Conservation (phyloP, 2,797 vertebrate genomes). For the Myotis planiceps region DNA sequence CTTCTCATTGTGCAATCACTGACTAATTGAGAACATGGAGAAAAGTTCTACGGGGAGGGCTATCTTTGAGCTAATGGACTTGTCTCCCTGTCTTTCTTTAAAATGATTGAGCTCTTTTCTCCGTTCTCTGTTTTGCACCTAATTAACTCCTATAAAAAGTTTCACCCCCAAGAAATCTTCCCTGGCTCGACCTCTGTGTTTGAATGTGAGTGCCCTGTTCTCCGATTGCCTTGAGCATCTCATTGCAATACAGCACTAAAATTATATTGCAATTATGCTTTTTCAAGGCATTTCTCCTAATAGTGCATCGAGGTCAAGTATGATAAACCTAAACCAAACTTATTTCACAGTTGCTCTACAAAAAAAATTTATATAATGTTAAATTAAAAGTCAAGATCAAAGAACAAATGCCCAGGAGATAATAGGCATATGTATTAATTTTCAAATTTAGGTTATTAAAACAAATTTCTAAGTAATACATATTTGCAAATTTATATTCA, state of each 20-base stretch:
- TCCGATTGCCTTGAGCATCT: not conserved
- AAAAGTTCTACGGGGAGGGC: accelerated
- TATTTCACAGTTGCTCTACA: not conserved
- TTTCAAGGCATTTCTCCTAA: not conserved
- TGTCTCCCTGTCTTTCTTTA: not conserved
- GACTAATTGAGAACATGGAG: not conserved
- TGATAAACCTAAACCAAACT: not conserved
- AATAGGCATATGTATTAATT: not conserved
- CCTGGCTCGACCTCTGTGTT: not conserved
- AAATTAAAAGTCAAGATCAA: not conserved
- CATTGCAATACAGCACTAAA: not conserved
- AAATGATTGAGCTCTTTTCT: not conserved
- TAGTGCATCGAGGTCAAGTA: not conserved
- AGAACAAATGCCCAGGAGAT: not conserved
- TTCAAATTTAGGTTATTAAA: not conserved
- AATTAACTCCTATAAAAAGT: not conserved
- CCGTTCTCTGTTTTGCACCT: not conserved
- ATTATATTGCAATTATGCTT: not conserved
- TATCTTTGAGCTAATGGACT: not conserved
- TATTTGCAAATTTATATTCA: not conserved
- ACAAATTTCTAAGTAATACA: not conserved
- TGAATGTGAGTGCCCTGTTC: not conserved
- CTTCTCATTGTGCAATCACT: not conserved
- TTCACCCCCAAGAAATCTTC: not conserved
- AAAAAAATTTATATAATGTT: not conserved